Evolutionary conservation across 2,797 vertebrate genomes (phyloP), one percentile per base, ranked within the genome.

Genomic region (Muscicapa striata): DNA sequence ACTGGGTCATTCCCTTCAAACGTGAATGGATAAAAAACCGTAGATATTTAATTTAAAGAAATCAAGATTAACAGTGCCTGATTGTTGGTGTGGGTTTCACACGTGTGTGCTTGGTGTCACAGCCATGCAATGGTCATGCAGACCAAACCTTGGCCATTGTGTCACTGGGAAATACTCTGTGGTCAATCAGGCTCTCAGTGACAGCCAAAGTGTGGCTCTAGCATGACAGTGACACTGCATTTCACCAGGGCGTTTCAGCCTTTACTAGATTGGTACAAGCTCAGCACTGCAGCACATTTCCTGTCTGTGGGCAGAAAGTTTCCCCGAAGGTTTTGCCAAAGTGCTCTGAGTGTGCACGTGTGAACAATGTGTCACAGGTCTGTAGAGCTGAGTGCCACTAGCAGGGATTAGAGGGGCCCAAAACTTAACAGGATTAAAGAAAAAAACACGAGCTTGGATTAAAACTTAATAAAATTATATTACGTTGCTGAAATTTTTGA

Each of bases 221-320:
- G 38, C 0, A 0, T 13, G 64, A 5, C 46, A 29, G 4, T 20
- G 54, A 36, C 5, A 0, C 14, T 17, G 26, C 19, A 19, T 63
- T 76, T 79, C 74, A 72, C 46, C 67, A 51, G 14, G 8, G 40
- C 40, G 15, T 40, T 40, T 40, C 29, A 20, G 17, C 32, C 68
- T 26, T 63, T 23, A 32, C 54, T 36, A 45, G 75, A 26, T 51
- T 24, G 21, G 48, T 55, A 18, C 38, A 34, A 77, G 17, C 30
- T 77, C 45, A 32, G n/a, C 0, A 0, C 17, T 34, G 76, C 40
- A 81, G 36, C 34, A 29, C 10, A 1, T 72, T 64, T 54, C 3
- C 1, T 21, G 24, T 51, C 69, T 66, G 32, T 15, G 27, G 43
- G 38, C 43, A 64, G 46, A 54, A 80, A 46, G 20, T 55, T 43